Conservation (phyloP, 2,113 vertebrate species). For the Cephalopterus ornatus region DNA sequence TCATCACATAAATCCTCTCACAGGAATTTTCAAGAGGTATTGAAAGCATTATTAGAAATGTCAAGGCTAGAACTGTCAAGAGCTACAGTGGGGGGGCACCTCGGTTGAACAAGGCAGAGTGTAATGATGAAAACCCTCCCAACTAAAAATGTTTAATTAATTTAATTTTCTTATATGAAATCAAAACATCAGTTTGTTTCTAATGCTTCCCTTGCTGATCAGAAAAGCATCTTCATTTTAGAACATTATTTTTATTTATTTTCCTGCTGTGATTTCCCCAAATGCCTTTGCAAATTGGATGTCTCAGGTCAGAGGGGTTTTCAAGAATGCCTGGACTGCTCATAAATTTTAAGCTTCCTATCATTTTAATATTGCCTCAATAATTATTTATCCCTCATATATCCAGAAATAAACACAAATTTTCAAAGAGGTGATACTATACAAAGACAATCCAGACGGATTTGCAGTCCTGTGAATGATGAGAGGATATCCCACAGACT, state of each 20-base stretch:
- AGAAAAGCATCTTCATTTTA: background rate
- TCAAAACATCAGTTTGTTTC: background rate
- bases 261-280: background rate
- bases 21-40: background rate
- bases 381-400: background rate
- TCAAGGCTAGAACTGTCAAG: background rate
- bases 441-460: background rate
- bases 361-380: background rate
- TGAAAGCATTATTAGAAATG: constrained; percentile 12
- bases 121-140: background rate
- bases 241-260: background rate
- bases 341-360: background rate
- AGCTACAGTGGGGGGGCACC: background rate
- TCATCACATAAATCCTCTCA: background rate
- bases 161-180: background rate
- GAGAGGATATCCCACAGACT: background rate
- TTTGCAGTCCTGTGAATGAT: background rate
- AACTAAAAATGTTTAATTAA: background rate
- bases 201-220: background rate
- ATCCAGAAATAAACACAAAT: background rate
- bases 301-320: background rate
- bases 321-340: background rate
- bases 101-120: background rate
- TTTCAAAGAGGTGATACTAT: background rate
- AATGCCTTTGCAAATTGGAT: background rate